Conservation (phyloP, 2,113 vertebrate genomes). For the Percopsis transmontana region DNA sequence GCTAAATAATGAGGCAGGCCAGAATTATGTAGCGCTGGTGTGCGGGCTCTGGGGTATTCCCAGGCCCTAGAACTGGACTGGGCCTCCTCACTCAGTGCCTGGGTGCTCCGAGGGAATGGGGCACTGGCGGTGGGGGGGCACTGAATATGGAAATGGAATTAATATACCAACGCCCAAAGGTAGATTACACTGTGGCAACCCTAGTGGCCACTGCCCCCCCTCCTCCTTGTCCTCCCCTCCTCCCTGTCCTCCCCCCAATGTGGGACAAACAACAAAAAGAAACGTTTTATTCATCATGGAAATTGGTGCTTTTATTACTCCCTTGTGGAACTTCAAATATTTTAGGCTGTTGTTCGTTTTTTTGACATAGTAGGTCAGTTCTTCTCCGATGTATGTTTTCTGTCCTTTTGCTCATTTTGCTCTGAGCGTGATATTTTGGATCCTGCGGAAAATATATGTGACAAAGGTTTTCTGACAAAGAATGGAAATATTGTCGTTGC, state of each 20-base stretch:
- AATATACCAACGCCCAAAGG: slow-evolving; percentile 79
- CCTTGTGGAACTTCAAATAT: slow-evolving; percentile 64
- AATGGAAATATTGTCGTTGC: slow-evolving; percentile 21
- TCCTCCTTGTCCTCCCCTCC: slow-evolving; percentile 6
- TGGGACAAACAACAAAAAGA: slow-evolving; percentile 68
- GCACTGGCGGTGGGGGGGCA: slow-evolving; percentile 7
- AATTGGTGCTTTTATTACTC: slow-evolving; percentile 76
- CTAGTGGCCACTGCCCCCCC: slow-evolving; percentile 54
- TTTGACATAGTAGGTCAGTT: slow-evolving; percentile 60
- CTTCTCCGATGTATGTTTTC: slow-evolving; percentile 33
- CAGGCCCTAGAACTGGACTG: slow-evolving; percentile 54
- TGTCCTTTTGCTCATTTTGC: slow-evolving; percentile 41
- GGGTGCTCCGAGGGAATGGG: slow-evolving; percentile 47
- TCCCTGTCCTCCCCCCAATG: slow-evolving; percentile 32
- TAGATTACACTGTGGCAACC: slow-evolving; percentile 77
- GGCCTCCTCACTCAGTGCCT: slow-evolving; percentile 50
- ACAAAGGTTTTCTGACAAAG: slow-evolving; percentile 40
- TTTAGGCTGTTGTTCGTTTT: slow-evolving; percentile 44
- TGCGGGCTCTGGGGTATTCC: slow-evolving; percentile 77
- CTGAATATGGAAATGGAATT: slow-evolving; percentile 83
- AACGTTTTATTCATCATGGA: slow-evolving; percentile 74
- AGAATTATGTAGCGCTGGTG: slow-evolving; percentile 73
- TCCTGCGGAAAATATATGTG: not conserved
- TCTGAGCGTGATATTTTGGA: not conserved
- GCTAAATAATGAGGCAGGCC: slow-evolving; percentile 84